Evolutionary conservation across 2,888 invertebrate species (phyloP), one percentile per base, ranked within the genome.

Genomic region (Diarsia dahlii): DNA sequence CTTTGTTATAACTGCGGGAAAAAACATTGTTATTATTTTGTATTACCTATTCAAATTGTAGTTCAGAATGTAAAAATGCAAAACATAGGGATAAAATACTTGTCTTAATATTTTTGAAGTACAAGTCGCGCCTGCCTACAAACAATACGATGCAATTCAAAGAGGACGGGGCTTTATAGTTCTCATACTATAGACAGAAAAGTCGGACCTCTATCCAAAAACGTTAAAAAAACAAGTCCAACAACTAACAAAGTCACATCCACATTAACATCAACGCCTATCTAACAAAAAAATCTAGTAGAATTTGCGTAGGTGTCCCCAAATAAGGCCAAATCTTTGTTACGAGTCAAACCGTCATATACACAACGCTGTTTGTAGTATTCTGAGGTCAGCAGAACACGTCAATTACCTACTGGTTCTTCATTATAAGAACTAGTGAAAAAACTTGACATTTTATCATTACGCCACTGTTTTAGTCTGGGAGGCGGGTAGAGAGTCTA

Each of bases 261-360:
- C 91, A 92, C 34, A 83, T 13, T 84, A 89, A 62, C 34, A 76
- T 74, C 10, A 71, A 45, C 81, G 67, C 48, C 15, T 6, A 58
- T 23, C 50, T 54, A 60, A 77, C 78, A 88, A 91, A 90, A 90
- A 88, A 85, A 89, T 63, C 84, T 85, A 77, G 87, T 89, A 91
- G 91, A 91, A 92, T 92, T 90, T 89, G 94, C 94, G 94, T 94
- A 90, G 94, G 94, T 87, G 94, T 92, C 88, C 52, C 90, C 92
- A 84, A 94, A 94, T 92, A 93, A 93, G 94, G 94, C 89, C 92
- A 91, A 87, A 90, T 89, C 85, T 87, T 89, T 90, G 90, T 89
- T 78, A 76, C 84, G 68, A 76, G 76, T 79, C 28, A 23, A 84
- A 82, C 77, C 79, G 75, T 74, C 82, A 80, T 84, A 84, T 82